Base-by-base conservation (phyloP, 1,140 invertebrate species). In the Megalopta genalis region DNA sequence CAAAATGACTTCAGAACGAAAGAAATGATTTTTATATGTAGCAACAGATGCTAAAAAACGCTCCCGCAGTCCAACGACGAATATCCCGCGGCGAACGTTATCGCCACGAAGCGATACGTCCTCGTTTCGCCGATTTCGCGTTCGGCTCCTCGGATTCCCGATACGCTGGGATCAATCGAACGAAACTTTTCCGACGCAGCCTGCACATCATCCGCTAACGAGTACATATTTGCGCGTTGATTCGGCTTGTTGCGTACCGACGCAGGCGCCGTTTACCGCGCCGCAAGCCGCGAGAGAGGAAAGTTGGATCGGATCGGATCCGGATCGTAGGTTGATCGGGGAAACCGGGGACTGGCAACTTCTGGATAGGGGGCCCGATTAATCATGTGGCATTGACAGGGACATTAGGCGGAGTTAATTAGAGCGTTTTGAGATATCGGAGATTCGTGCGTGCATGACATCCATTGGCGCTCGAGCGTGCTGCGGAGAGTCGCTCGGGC, bases 351-450 rank as follows among this genome's bases (percentile, higher is more conserved):
- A 74, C 46, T 21, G 46, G 32, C 14, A 74, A 65, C 16, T 74
- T 74, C n/a, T 21, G 16, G 32, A n/a, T 54, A 39, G 60, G 27
- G 5, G 32, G 1, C 32, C 16, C 32, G 42, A 74, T 65, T 65
- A 74, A 74, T 74, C 62, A 74, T 5, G 27, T 27, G 10, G 27
- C 72, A 74, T 65, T 42, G 72, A 54, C 27, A 32, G 62, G 42
- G 37, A 65, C 27, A 74, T 74, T 65, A 65, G 10, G 32, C 62
- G 16, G 27, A 54, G 72, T 65, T 74, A 39, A 74, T 74, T 74
- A 65, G 27, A 74, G 27, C 9, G n/a, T 65, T 74, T 65, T 10
- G 49, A 14, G 42, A 64, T 73, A 76, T 18, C 18, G 23, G 8
- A 1, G 25, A 68, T 46, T 32, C 64, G 18, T 14, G 10, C 59